Conservation (phyloP, 2,113 vertebrate genomes). For the Peromyscus leucopus region DNA sequence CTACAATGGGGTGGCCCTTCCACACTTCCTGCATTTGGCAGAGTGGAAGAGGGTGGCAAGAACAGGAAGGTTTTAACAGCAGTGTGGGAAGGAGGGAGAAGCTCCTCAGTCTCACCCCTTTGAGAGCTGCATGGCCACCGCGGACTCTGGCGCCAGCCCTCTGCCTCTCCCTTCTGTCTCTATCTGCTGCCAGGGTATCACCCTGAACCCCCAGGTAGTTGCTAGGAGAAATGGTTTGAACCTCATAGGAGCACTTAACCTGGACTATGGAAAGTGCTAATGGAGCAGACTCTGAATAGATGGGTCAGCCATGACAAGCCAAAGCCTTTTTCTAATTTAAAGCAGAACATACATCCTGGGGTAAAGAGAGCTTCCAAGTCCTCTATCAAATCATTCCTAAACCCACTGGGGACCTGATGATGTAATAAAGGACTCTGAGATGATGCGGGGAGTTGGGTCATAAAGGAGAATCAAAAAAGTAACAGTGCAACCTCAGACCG, state of each 20-base stretch:
- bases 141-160: not conserved
- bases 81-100: not conserved
- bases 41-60: not conserved
- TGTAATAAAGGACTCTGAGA: constrained; percentile 16
- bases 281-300: constrained; percentile 82
- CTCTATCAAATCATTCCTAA: constrained; percentile 55
- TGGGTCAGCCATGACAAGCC: constrained; percentile 80
- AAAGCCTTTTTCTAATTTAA: constrained; percentile 75
- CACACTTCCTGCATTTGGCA: not conserved
- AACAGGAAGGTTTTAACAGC: not conserved
- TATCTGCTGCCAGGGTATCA: constrained; percentile 66
- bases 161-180: not conserved
- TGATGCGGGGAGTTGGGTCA: not conserved
- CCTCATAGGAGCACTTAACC: constrained; percentile 79
- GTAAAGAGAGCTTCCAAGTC: not conserved
- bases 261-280: constrained; percentile 83
- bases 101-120: not conserved
- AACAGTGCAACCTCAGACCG: not conserved
- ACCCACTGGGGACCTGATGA: not conserved
- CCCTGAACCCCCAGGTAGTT: constrained; percentile 18
- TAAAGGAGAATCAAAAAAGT: constrained; percentile 23
- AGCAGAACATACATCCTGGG: constrained; percentile 8
- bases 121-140: not conserved
- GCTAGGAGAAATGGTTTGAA: constrained; percentile 74
- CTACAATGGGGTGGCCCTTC: not conserved